Conservation (phyloP, 2,797 vertebrate genomes). For the Thamnophis elegans region DNA sequence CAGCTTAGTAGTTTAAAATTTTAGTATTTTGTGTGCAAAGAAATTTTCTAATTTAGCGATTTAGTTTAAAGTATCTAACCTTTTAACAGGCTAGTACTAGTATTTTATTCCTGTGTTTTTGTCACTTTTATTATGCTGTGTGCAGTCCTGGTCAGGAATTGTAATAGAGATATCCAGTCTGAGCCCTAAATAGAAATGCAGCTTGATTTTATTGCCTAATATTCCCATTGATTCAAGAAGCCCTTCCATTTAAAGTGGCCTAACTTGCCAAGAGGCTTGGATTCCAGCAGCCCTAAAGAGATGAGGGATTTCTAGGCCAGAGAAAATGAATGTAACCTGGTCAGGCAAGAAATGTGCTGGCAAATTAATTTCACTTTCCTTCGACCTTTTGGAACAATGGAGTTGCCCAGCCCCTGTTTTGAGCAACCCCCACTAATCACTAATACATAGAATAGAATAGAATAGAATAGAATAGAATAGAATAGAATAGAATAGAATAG, state of each 20-base stretch:
- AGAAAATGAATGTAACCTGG: neutral
- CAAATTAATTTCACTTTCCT: neutral
- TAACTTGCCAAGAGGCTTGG: neutral
- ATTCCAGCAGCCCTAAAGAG: neutral
- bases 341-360: neutral
- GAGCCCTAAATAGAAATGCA: neutral
- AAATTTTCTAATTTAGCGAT: neutral
- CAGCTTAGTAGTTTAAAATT: neutral
- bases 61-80: neutral
- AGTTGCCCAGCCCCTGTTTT: neutral
- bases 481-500: too few relatives aligned
- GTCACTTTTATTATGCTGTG: neutral
- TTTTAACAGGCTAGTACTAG: neutral
- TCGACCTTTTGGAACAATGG: neutral
- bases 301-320: neutral
- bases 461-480: too few relatives aligned
- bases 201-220: neutral
- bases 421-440: neutral
- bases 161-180: neutral
- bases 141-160: neutral
- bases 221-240: neutral
- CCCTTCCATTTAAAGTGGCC: neutral
- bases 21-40: neutral
- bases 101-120: neutral
- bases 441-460: neutral